These are phyloP conservation scores for Mormyrus iriodes DNA, from an alignment of 2,113 vertebrate genomes.

Conservation along the genomic window DNA sequence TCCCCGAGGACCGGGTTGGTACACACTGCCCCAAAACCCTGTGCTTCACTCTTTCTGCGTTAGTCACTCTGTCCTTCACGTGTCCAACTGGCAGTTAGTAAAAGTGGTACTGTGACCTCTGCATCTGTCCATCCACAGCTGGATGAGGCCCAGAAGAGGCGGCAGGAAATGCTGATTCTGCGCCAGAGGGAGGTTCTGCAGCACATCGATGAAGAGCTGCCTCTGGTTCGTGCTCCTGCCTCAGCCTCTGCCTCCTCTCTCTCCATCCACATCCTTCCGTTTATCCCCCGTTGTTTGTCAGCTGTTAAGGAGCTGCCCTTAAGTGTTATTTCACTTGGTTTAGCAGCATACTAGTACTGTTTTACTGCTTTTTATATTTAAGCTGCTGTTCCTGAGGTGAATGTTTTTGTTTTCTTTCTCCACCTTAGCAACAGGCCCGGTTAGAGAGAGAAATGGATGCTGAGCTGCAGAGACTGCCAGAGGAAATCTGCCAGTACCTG, in stretches of 20 bases:
- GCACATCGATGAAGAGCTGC: constrained; percentile 64
- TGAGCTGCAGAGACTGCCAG: constrained; percentile 55
- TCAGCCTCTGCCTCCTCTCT: neutral
- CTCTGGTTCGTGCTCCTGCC: constrained; percentile 56
- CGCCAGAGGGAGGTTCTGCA: constrained; percentile 66
- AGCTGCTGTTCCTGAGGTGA: neutral
- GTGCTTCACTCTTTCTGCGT: neutral
- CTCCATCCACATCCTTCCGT: neutral
- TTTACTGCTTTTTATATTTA: neutral
- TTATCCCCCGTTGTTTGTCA: neutral
- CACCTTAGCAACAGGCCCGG: constrained; percentile 55
- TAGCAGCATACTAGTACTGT: neutral
- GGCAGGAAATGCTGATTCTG: constrained; percentile 63
- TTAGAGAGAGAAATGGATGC: constrained; percentile 58
- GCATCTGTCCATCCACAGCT: constrained; percentile 50
- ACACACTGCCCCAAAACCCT: neutral
- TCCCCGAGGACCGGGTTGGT: neutral
- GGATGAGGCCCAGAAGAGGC: constrained; percentile 73
- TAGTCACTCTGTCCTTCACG: neutral
- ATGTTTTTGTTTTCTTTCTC: neutral
- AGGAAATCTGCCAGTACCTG: constrained; percentile 68
- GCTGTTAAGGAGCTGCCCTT: neutral
- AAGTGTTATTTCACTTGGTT: neutral
- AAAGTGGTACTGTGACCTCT: neutral
- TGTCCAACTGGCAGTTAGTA: neutral